Evolutionary conservation across 2,888 invertebrate species (phyloP).

Genomic region (Pantelozetes paolii): DNA sequence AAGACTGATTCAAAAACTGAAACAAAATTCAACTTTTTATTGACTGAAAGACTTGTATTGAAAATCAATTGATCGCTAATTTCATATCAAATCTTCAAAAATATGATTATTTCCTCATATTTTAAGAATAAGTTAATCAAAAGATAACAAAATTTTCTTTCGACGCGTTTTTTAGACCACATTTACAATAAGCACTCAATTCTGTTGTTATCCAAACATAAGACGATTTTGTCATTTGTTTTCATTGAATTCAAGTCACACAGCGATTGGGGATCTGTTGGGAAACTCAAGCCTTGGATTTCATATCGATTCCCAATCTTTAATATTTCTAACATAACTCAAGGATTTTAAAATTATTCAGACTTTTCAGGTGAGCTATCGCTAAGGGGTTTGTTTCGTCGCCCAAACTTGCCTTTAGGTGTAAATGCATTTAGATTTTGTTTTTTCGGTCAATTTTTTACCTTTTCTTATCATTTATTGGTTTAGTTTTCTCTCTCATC

Average conservation of each 20-base stretch:
- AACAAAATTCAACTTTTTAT: too few relatives aligned
- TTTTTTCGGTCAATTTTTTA: neutral
- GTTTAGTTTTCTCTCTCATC: too few relatives aligned
- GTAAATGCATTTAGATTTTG: too few relatives aligned
- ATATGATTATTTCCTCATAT: too few relatives aligned
- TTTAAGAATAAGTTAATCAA: too few relatives aligned
- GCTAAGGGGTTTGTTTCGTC: slow-evolving; percentile 4
- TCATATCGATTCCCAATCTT: neutral
- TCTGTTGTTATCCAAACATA: neutral
- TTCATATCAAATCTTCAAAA: too few relatives aligned
- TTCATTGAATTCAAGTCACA: slow-evolving; percentile 9
- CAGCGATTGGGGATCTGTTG: neutral
- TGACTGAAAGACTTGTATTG: too few relatives aligned
- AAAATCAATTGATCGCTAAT: too few relatives aligned
- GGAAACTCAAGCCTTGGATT: slow-evolving; percentile 24
- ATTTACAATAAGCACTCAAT: neutral
- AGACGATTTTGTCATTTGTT: slow-evolving; percentile 1
- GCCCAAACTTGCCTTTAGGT: neutral
- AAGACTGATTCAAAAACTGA: too few relatives aligned
- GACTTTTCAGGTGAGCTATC: slow-evolving; percentile 18
- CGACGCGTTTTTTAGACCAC: too few relatives aligned
- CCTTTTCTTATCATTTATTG: neutral
- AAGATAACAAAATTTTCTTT: too few relatives aligned
- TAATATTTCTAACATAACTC: neutral
- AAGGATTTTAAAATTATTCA: slow-evolving; percentile 7